phyloP scores from a whole-genome alignment of 1,140 invertebrate species.

The Ditylenchus dipsaci region DNA sequence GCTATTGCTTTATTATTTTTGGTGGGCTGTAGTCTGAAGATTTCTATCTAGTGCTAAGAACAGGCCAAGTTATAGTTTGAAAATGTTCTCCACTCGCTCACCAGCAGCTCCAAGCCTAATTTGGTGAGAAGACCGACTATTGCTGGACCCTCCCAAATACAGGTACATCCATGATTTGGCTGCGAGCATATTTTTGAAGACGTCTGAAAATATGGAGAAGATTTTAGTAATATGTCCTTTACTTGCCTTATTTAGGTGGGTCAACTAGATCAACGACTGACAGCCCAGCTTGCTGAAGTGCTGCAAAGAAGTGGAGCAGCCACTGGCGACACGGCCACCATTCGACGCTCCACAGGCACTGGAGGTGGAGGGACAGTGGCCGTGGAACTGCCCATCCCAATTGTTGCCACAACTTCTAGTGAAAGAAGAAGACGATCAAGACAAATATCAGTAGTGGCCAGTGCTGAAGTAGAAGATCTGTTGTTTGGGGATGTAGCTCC shows the following conservation, averaged over 20 bases:
- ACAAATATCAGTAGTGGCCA: background rate
- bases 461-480: background rate
- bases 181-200: background rate
- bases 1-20: too few species aligned
- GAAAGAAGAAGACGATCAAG: background rate
- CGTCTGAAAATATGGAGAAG: too few species aligned
- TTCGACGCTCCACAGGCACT: constrained; percentile 13
- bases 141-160: constrained; percentile 7
- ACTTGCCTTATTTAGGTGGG: constrained; percentile 32
- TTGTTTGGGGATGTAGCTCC: background rate
- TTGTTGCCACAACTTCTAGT: background rate
- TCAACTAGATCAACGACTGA: constrained; percentile 25
- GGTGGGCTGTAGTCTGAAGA: too few species aligned
- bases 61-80: background rate
- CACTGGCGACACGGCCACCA: constrained; percentile 11
- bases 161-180: constrained; percentile 1
- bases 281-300: constrained; percentile 30
- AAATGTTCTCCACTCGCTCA: constrained; percentile 1
- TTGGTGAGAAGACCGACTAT: background rate
- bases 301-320: constrained; percentile 5
- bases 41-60: too few species aligned
- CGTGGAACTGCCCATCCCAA: background rate
- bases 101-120: background rate
- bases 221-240: background rate
- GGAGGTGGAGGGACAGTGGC: constrained; percentile 10